phyloP scores from a whole-genome alignment of 2,797 vertebrate genomes.

The Sphaeramia orbicularis region DNA sequence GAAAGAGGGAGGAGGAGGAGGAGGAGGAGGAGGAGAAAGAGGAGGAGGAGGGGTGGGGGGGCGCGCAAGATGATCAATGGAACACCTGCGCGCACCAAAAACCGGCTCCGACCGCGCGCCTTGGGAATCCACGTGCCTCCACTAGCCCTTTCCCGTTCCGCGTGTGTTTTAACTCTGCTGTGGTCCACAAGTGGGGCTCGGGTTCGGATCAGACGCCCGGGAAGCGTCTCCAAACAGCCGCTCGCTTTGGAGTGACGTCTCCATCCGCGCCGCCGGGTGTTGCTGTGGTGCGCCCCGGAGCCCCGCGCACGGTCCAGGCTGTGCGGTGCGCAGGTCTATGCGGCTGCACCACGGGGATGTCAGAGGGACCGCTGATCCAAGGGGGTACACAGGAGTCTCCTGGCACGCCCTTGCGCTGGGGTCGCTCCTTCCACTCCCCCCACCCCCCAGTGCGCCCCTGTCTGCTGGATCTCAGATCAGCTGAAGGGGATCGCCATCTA shows the following conservation, averaged over 20 bases:
- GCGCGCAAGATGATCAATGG: conserved; percentile 4
- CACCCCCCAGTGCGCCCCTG: neutral
- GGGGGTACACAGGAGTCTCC: neutral
- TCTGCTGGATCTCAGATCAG: neutral
- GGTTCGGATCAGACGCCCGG: neutral
- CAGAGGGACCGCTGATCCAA: neutral
- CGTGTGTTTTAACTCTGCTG: neutral
- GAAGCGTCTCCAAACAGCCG: conserved; percentile 29
- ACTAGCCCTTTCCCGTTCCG: neutral
- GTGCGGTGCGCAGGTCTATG: conserved; percentile 13
- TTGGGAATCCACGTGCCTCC: conserved; percentile 60
- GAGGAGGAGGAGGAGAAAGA: conserved; percentile 6
- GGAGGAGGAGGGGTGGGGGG: conserved; percentile 1
- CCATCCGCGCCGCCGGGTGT: conserved; percentile 35
- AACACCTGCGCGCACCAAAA: conserved; percentile 57
- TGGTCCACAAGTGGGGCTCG: neutral
- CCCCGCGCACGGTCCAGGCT: conserved; percentile 19
- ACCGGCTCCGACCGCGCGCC: conserved; percentile 44
- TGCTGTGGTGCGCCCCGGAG: conserved; percentile 45
- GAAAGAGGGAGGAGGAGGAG: no score
- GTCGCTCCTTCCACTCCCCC: conserved; percentile 4
- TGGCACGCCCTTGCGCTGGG: neutral
- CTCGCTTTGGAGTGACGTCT: conserved; percentile 4
- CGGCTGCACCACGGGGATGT: neutral
- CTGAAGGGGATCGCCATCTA: neutral